phyloP scores from a whole-genome alignment of 1,140 invertebrate species.

The Lethrus apterus region DNA sequence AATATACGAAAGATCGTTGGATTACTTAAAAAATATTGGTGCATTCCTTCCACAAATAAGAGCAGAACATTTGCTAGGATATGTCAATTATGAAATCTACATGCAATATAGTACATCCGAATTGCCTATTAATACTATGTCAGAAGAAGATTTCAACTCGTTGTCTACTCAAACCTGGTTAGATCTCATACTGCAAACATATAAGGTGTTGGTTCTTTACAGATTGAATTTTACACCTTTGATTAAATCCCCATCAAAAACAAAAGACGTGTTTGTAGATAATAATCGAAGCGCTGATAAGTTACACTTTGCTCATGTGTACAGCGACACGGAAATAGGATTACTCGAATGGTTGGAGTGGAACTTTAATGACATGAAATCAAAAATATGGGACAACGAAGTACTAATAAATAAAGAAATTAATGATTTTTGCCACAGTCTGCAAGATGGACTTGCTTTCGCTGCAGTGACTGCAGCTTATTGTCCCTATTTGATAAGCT shows the following conservation, averaged over 20 bases:
- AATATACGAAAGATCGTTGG: too few relatives aligned
- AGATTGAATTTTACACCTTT: not conserved
- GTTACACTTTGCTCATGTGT: not conserved
- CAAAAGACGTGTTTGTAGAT: not conserved
- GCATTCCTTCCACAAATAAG: too few relatives aligned
- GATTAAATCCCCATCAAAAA: too few relatives aligned
- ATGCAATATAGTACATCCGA: too few relatives aligned
- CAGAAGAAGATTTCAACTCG: constrained; percentile 24
- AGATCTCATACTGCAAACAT: constrained; percentile 40
- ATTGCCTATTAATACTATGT: constrained; percentile 3
- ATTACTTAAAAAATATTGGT: too few relatives aligned
- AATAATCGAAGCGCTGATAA: not conserved
- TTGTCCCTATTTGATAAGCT: constrained; percentile 39
- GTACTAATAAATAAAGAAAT: too few relatives aligned
- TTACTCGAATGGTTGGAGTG: constrained; percentile 6
- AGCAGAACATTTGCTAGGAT: too few relatives aligned
- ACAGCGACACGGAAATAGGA: not conserved
- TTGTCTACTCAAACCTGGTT: constrained; percentile 41
- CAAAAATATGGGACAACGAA: not conserved
- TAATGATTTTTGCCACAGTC: constrained; percentile 16
- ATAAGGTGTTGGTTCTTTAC: constrained; percentile 34
- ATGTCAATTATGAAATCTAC: too few relatives aligned
- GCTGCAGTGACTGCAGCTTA: constrained; percentile 37
- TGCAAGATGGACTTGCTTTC: constrained; percentile 38
- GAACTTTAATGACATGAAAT: not conserved